Percentiles rank a stretch among this genome's conserved stretches.
These are phyloP conservation scores for Phthorimaea operculella DNA, from an alignment of 1,140 invertebrate genomes.

Conservation along the genomic window DNA sequence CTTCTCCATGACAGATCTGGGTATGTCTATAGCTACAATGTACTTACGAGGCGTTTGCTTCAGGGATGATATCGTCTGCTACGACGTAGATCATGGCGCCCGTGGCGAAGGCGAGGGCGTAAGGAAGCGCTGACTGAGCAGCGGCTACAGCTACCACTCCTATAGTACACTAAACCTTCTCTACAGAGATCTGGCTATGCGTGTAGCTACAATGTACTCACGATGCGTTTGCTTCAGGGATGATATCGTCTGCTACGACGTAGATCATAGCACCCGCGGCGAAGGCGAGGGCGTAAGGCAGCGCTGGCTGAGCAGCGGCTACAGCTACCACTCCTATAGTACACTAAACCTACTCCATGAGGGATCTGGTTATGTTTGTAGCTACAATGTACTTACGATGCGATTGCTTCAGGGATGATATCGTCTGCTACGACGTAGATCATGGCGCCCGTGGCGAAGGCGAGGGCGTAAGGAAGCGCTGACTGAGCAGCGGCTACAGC, in stretches of 20 bases:
- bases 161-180: conserved; percentile 93
- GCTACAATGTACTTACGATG: conserved; percentile 58
- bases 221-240: conserved; percentile 92
- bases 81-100: conserved; percentile 99
- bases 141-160: conserved; percentile 88
- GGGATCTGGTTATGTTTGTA: conserved; percentile 93
- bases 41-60: conserved; percentile 81
- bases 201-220: conserved; percentile 53
- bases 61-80: conserved; percentile 97
- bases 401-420: conserved; percentile 96
- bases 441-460: conserved; percentile 99
- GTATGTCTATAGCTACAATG: too few relatives aligned
- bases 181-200: conserved; percentile 97
- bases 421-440: conserved; percentile 98
- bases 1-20: too few relatives aligned
- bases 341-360: conserved; percentile 96
- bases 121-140: conserved; percentile 90
- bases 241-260: conserved; percentile 97
- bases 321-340: conserved; percentile 91
- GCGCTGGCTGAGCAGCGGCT: conserved; percentile 82
- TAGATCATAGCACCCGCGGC: conserved; percentile 99
- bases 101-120: conserved; percentile 95
- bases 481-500: conserved; percentile 88
- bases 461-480: conserved; percentile 92
- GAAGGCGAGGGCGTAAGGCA: conserved; percentile 96